Evolutionary conservation across 2,888 invertebrate species (phyloP), one percentile per base, ranked within the genome.

Genomic region (Cephus pygmeus): DNA sequence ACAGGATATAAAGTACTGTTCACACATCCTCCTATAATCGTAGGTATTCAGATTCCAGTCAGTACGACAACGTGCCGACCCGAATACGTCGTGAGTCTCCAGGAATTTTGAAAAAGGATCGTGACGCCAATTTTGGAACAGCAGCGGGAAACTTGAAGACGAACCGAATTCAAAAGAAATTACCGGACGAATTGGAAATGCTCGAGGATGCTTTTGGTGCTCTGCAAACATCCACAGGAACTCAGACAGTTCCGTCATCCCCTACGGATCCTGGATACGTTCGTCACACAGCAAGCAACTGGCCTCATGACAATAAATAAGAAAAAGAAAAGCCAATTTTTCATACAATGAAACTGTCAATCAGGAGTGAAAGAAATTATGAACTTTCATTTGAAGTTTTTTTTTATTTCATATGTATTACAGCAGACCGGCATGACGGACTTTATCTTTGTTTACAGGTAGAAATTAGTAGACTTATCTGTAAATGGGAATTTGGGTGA

Each of bases 201-300:
- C 83, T 91, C 71, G 90, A 91, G 75, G 90, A 90, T 56, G 90
- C 87, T 82, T 88, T 91, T 78, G 88, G 86, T 73, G 87, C 82
- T 35, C 80, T 90, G 11, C 86, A 86, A 83, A 88, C 88, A 12
- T 83, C 89, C 23, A 87, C 86, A 15, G 88, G 87, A 73, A 89
- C 89, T 0, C 89, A 90, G 76, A 90, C n/a, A 33, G 78, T 84
- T 9, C 92, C 92, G 0, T 95, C 94, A n/a, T 94, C 95, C 0
- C 95, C 96, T 0, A 94, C 94, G 0, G 95, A 96, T 89, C 95
- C 95, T 0, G 96, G 96, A 4, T 96, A 94, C 85, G 96, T 96
- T 2, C 94, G 95, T 86, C 95, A 95, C 87, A 94, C 95, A 0
- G 96, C 95, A 1, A 94, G 94, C 81, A 93, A 94, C 84, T 96